Conservation (phyloP, 1,140 invertebrate species). For the Acromyrmex charruanus region DNA sequence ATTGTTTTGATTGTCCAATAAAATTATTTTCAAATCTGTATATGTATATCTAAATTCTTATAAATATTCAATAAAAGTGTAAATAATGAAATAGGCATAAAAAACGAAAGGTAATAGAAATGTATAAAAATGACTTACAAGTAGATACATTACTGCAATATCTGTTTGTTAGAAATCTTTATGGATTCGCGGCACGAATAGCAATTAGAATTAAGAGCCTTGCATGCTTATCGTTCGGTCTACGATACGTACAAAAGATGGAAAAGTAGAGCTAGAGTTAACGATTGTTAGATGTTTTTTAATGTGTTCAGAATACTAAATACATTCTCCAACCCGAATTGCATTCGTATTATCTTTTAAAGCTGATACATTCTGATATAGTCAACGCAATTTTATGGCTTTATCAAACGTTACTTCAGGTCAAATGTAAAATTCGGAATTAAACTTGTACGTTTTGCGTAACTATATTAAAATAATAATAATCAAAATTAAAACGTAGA, state of each 20-base stretch:
- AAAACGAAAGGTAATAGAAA: too few species aligned
- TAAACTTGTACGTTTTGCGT: not conserved
- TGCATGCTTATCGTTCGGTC: slow-evolving; percentile 45
- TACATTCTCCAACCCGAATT: slow-evolving; percentile 18
- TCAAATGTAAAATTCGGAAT: not conserved
- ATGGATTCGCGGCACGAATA: slow-evolving; percentile 25
- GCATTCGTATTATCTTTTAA: not conserved
- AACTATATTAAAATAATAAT: not conserved
- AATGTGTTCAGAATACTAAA: slow-evolving; percentile 30
- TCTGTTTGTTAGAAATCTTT: slow-evolving; percentile 39
- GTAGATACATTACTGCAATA: not conserved
- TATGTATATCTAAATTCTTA: too few species aligned
- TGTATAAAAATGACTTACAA: too few species aligned
- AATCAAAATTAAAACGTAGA: not conserved
- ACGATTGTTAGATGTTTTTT: slow-evolving; percentile 15
- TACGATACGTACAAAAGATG: not conserved
- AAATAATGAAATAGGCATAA: too few species aligned
- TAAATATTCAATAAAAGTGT: too few species aligned
- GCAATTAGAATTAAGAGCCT: slow-evolving; percentile 41
- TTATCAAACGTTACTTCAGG: slow-evolving; percentile 7
- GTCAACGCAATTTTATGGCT: not conserved
- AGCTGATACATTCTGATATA: slow-evolving; percentile 3
- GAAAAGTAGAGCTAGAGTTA: not conserved
- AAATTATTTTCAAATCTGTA: too few species aligned
- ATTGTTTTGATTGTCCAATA: too few species aligned